Evolutionary conservation across 2,888 invertebrate species (phyloP).

Genomic region (Nymphalis urticae): DNA sequence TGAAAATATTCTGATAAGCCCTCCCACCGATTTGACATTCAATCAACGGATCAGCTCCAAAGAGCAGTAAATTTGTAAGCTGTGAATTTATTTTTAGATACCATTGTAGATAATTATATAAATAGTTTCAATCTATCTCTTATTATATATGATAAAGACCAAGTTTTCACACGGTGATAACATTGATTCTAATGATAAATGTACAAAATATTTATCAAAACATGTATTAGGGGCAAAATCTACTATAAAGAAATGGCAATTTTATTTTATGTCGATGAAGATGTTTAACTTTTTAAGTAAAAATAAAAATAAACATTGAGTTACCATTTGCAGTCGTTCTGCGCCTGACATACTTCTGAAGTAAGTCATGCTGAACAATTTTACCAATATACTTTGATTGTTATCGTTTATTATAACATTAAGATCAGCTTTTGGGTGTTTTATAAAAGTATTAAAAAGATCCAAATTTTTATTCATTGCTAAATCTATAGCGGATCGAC

Average conservation of each 20-base stretch:
- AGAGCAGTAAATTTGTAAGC: constrained; percentile 63
- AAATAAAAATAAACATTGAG: background rate
- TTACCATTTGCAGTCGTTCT: constrained; percentile 58
- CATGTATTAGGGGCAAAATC: no score
- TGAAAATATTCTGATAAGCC: constrained; percentile 60
- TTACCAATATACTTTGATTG: constrained; percentile 62
- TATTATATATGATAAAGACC: no score
- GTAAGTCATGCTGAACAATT: constrained; percentile 59
- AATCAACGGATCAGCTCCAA: constrained; percentile 65
- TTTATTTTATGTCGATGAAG: no score
- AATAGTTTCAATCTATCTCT: no score
- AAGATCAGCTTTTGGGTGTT: constrained; percentile 54
- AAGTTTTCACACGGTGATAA: no score
- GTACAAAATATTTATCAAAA: no score
- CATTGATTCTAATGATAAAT: no score
- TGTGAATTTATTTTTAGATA: constrained; percentile 39
- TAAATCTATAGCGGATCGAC: constrained; percentile 58
- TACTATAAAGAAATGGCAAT: no score
- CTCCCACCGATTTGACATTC: constrained; percentile 55
- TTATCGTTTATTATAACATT: constrained; percentile 60
- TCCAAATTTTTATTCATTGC: constrained; percentile 53
- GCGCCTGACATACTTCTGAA: constrained; percentile 49
- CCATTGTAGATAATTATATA: no score
- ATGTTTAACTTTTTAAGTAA: no score
- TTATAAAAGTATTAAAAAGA: constrained; percentile 59